Base-by-base conservation (phyloP, 2,888 invertebrate genomes). In the Philonicus albiceps region DNA sequence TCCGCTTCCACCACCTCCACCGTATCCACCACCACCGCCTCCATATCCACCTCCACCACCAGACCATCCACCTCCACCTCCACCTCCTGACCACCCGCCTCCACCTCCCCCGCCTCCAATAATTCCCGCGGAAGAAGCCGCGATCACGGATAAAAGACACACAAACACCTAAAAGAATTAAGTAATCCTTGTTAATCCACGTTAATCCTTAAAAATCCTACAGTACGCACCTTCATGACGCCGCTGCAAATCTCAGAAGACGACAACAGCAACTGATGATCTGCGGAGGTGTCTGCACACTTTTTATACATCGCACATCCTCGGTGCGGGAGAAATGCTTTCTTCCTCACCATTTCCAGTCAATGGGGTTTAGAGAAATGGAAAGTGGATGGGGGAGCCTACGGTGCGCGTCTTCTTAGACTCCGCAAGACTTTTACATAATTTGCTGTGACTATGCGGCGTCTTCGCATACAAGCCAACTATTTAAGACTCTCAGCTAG, bases 231-330 rank as follows among this genome's bases (percentile, higher is more conserved):
- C 85, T 85, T 85, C 85, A 85, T 85, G 19, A n/a, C 37, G 30
- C 53, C 75, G 75, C 43, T 75, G 75, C 31, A 75, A 49, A 19
- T 30, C 85, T 74, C 37, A 19, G 31, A 31, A 85, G 49, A 49
- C 74, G 85, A 85, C 74, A 75, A 85, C 49, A 85, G 75, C 85
- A 85, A 85, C 85, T 85, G 75, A 85, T 85, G 53, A 2, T n/a
- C 40, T 34, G 43, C 53, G 43, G 7, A 30, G 43, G 30, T 34
- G 27, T 16, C 30, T 53, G 31, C 19, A 16, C 13, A 49, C n/a
- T 16, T 74, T 85, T 85, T 85, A 85, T 85, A 85, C 53, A 13
- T 30, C 53, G 43, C 53, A 22, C 11, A 75, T 85, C 74, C 85
- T 75, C 85, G 30, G 49, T 19, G 16, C 72, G 43, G 64, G 75